phyloP scores from a whole-genome alignment of 2,113 vertebrate genomes.

The Hucho hucho region DNA sequence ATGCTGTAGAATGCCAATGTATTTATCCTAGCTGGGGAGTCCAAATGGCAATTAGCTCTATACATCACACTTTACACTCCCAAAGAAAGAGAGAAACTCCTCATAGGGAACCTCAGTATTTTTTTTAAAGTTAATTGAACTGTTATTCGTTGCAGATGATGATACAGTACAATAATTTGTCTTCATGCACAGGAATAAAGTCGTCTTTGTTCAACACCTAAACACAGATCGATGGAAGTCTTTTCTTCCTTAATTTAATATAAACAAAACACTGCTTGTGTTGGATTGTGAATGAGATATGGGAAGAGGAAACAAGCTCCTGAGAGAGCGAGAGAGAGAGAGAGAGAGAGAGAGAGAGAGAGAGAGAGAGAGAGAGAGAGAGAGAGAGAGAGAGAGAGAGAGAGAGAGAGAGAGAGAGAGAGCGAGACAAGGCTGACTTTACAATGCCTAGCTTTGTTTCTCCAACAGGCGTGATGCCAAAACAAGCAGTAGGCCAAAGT shows the following conservation, averaged over 20 bases:
- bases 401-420: not conserved
- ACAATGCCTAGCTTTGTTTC: not conserved
- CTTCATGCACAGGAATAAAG: not conserved
- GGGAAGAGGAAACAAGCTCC: not conserved
- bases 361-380: not conserved
- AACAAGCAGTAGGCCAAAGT: not conserved
- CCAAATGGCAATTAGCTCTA: not conserved
- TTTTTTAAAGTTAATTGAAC: no score
- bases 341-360: not conserved
- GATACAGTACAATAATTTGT: not conserved
- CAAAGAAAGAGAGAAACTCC: not conserved
- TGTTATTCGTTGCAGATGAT: not conserved
- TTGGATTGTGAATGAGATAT: not conserved
- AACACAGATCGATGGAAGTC: not conserved
- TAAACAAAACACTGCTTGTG: not conserved
- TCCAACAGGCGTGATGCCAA: not conserved
- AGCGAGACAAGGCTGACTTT: not conserved
- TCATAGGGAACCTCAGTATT: no score
- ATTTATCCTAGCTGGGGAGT: not conserved
- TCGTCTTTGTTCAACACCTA: not conserved
- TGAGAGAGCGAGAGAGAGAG: not conserved
- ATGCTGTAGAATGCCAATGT: not conserved
- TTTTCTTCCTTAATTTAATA: not conserved
- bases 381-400: not conserved
- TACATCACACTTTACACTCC: not conserved